These are phyloP conservation scores for Notodonta dromedarius DNA, from an alignment of 2,888 invertebrate species.

Conservation along the genomic window DNA sequence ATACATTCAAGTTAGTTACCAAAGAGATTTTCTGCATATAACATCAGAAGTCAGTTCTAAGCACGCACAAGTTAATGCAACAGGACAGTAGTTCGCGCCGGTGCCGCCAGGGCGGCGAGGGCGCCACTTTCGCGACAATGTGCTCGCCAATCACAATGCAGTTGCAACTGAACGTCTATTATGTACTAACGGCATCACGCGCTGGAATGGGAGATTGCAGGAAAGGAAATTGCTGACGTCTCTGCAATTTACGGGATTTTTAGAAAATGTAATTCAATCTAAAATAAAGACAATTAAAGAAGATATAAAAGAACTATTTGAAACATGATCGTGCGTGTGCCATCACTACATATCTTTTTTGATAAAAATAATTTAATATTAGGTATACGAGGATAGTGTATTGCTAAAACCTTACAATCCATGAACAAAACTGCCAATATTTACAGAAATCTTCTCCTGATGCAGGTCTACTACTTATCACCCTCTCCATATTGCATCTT, in stretches of 20 bases:
- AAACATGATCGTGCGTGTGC: too few species aligned
- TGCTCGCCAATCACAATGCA: background rate
- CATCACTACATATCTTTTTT: too few species aligned
- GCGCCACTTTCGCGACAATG: slow-evolving; percentile 3
- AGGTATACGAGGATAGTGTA: too few species aligned
- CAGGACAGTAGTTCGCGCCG: background rate
- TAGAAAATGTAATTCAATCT: too few species aligned
- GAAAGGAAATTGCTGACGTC: background rate
- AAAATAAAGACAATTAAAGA: too few species aligned
- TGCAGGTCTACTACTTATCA: background rate
- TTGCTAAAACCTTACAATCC: too few species aligned
- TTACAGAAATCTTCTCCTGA: background rate
- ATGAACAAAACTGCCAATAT: background rate
- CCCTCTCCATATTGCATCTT: too few species aligned
- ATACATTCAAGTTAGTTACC: background rate
- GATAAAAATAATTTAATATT: too few species aligned
- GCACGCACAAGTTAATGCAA: background rate
- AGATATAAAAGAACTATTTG: too few species aligned
- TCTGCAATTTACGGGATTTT: too few species aligned
- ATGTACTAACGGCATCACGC: background rate
- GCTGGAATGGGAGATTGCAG: background rate
- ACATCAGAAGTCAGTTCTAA: background rate
- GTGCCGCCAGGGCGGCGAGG: background rate
- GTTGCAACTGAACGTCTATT: slow-evolving; percentile 5
- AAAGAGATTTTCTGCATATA: background rate